These are phyloP conservation scores for Nephrotoma appendiculata DNA, from an alignment of 2,888 invertebrate genomes.

Conservation along the genomic window DNA sequence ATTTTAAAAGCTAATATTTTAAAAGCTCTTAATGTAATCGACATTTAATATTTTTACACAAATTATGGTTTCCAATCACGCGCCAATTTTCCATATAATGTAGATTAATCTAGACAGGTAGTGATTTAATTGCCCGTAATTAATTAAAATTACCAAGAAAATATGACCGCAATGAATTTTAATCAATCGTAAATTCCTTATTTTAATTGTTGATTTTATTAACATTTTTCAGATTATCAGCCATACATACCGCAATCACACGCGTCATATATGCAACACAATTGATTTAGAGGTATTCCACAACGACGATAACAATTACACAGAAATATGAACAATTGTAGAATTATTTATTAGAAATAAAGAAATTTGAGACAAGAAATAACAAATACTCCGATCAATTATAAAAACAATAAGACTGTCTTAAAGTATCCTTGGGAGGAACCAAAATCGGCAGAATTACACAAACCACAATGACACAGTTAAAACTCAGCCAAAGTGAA, in stretches of 20 bases:
- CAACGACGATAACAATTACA: background rate
- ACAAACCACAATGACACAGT: background rate
- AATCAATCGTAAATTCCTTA: background rate
- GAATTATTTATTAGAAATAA: background rate
- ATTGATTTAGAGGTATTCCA: background rate
- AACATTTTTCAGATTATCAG: background rate
- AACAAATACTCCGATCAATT: background rate
- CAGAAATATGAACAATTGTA: background rate
- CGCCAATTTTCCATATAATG: no score
- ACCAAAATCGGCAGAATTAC: background rate
- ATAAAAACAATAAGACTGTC: background rate
- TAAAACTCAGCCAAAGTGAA: background rate
- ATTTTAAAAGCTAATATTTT: no score
- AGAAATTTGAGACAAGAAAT: background rate
- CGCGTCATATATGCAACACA: background rate
- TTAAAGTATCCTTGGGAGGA: background rate
- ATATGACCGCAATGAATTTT: background rate
- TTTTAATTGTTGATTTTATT: background rate
- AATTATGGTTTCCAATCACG: no score
- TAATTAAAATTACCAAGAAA: background rate
- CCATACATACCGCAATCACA: background rate
- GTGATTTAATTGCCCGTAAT: no score
- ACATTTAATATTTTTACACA: no score
- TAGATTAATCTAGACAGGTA: no score
- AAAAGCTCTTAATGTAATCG: no score